Percentiles rank a stretch among this genome's conserved stretches.
phyloP scores from a whole-genome alignment of 53 echinoderm and acorn worm species.

The Henricia sp. region DNA sequence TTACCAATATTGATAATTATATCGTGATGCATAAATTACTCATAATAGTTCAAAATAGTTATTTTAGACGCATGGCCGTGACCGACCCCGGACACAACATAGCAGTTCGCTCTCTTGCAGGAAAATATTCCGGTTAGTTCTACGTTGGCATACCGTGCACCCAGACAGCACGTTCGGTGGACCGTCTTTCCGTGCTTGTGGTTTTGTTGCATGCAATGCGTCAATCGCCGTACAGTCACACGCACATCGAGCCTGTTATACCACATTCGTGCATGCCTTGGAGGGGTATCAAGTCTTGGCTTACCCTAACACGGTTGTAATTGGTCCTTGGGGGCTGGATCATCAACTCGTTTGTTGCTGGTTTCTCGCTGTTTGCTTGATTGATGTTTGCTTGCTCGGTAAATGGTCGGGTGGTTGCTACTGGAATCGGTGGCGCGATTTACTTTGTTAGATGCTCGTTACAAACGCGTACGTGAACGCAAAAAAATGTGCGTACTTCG shows the following conservation, averaged over 20 bases:
- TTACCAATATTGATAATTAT: too few species aligned
- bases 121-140: too few species aligned
- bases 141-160: background rate
- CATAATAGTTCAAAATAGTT: too few species aligned
- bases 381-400: background rate
- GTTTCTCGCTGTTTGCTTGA: background rate
- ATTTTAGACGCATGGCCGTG: too few species aligned
- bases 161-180: constrained; percentile 20
- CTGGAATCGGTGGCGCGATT: too few species aligned
- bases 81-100: too few species aligned
- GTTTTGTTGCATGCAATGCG: background rate
- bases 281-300: background rate
- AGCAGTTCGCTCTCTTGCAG: too few species aligned
- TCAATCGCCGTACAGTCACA: background rate
- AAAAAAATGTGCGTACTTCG: too few species aligned
- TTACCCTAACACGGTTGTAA: constrained; percentile 24
- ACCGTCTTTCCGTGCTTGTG: constrained; percentile 45
- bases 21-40: too few species aligned
- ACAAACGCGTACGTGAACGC: too few species aligned
- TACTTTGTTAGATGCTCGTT: too few species aligned
- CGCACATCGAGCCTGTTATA: background rate
- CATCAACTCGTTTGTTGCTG: background rate
- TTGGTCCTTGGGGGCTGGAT: constrained; percentile 17
- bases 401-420: too few species aligned
- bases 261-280: background rate